Evolutionary conservation across 2,797 vertebrate species (phyloP).

Genomic region (Chromis chromis): DNA sequence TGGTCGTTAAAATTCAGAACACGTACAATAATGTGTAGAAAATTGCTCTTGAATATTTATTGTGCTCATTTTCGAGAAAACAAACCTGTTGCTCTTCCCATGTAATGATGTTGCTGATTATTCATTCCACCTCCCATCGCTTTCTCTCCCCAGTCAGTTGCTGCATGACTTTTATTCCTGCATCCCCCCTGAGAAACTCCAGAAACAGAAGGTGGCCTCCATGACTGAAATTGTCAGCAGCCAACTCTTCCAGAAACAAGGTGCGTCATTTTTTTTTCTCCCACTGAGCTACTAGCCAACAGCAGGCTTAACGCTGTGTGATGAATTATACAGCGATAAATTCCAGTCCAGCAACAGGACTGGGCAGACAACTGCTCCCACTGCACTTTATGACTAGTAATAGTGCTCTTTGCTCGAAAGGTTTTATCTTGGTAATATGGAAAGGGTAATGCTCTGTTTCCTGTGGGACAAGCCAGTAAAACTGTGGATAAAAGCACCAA

Average conservation of each 20-base stretch:
- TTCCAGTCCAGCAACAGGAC: conserved; percentile 25
- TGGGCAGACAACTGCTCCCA: conserved; percentile 37
- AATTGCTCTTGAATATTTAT: conserved; percentile 24
- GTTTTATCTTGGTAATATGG: conserved; percentile 57
- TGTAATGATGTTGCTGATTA: conserved; percentile 31
- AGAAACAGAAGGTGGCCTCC: conserved; percentile 95
- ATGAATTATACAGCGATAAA: conserved; percentile 39
- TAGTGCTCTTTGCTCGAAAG: conserved; percentile 44
- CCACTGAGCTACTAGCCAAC: not conserved
- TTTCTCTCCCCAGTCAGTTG: conserved; percentile 86
- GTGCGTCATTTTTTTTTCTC: conserved; percentile 72
- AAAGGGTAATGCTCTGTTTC: conserved; percentile 51
- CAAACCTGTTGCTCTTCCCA: conserved; percentile 24
- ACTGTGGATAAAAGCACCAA: conserved; percentile 46
- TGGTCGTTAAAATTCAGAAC: conserved; percentile 6
- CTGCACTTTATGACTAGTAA: conserved; percentile 47
- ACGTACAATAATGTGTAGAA: not conserved
- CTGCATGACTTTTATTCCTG: conserved; percentile 95
- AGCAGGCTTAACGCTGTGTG: not conserved
- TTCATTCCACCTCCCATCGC: conserved; percentile 17
- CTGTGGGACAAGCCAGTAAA: conserved; percentile 43
- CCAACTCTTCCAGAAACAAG: conserved; percentile 93
- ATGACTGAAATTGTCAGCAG: conserved; percentile 97
- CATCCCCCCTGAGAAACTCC: conserved; percentile 91
- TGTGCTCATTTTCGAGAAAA: conserved; percentile 18